These are phyloP conservation scores for Gila orcuttii DNA, from an alignment of 2,113 vertebrate species.

Conservation along the genomic window DNA sequence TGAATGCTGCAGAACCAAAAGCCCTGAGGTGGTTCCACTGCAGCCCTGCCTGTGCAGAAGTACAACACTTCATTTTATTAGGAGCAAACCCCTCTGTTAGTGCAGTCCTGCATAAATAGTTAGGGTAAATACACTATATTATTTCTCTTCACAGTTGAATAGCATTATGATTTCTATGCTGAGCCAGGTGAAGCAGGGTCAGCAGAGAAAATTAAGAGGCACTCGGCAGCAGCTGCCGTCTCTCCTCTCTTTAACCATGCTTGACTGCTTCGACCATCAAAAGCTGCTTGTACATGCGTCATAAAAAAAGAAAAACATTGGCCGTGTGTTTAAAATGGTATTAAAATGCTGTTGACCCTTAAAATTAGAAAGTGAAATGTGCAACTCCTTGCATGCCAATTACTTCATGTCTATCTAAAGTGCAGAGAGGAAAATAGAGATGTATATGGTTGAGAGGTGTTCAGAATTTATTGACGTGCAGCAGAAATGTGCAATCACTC, in stretches of 20 bases:
- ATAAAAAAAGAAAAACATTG: slow-evolving; percentile 87
- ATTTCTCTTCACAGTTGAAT: slow-evolving; percentile 98
- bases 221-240: slow-evolving; percentile 95
- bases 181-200: slow-evolving; percentile 96
- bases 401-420: slow-evolving; percentile 80
- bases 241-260: slow-evolving; percentile 96
- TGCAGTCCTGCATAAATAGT: slow-evolving; percentile 92
- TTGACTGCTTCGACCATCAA: slow-evolving; percentile 99
- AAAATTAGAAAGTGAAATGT: slow-evolving; percentile 91
- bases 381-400: slow-evolving; percentile 85
- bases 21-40: slow-evolving; percentile 69
- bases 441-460: slow-evolving; percentile 41
- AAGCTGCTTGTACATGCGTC: slow-evolving; percentile 89
- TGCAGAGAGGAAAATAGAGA: slow-evolving; percentile 61
- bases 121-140: slow-evolving; percentile 97
- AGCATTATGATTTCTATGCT: slow-evolving; percentile 96
- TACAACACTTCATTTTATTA: slow-evolving; percentile 80
- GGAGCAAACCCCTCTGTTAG: slow-evolving; percentile 85
- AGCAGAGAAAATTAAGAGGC: slow-evolving; percentile 96
- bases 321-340: slow-evolving; percentile 91
- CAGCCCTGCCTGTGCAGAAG: slow-evolving; percentile 63
- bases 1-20: slow-evolving; percentile 70
- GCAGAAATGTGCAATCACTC: slow-evolving; percentile 41
- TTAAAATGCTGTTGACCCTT: slow-evolving; percentile 91
- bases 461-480: slow-evolving; percentile 50